phyloP scores from a whole-genome alignment of 1,140 invertebrate species.

The Notospermus geniculatus region DNA sequence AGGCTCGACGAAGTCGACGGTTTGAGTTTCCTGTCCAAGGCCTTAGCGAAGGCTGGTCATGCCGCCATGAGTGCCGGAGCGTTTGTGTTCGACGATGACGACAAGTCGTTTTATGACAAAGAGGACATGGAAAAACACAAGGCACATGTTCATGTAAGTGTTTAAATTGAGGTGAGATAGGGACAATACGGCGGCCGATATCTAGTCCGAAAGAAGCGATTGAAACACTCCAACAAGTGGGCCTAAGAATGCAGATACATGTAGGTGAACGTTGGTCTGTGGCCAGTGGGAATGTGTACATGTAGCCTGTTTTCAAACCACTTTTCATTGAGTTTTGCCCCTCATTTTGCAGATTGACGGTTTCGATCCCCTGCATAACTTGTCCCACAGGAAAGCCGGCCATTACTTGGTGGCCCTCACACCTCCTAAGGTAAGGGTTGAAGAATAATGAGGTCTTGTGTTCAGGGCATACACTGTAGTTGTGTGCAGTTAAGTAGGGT shows the following conservation, averaged over 20 bases:
- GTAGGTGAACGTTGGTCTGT: too few relatives aligned
- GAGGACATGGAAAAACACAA: conserved; percentile 62
- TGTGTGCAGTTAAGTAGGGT: too few relatives aligned
- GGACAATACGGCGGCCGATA: too few relatives aligned
- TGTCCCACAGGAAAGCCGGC: conserved; percentile 70
- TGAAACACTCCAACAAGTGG: too few relatives aligned
- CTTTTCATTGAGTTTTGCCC: too few relatives aligned
- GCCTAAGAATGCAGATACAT: too few relatives aligned
- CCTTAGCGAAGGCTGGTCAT: conserved; percentile 35
- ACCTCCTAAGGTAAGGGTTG: conserved; percentile 64
- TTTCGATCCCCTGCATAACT: conserved; percentile 68
- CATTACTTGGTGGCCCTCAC: conserved; percentile 69
- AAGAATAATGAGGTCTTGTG: too few relatives aligned
- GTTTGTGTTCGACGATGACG: conserved; percentile 58
- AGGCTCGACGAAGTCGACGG: conserved; percentile 16
- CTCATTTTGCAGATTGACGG: conserved; percentile 59
- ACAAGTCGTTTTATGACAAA: conserved; percentile 30
- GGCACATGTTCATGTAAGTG: conserved; percentile 57
- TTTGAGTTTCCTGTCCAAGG: conserved; percentile 44
- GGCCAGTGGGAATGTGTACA: too few relatives aligned
- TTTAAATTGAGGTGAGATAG: too few relatives aligned
- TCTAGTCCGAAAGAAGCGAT: too few relatives aligned
- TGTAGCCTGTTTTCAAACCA: too few relatives aligned
- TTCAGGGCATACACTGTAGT: too few relatives aligned
- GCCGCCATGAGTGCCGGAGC: conserved; percentile 45